phyloP scores from a whole-genome alignment of 2,797 vertebrate genomes.

The Xenops minutus region DNA sequence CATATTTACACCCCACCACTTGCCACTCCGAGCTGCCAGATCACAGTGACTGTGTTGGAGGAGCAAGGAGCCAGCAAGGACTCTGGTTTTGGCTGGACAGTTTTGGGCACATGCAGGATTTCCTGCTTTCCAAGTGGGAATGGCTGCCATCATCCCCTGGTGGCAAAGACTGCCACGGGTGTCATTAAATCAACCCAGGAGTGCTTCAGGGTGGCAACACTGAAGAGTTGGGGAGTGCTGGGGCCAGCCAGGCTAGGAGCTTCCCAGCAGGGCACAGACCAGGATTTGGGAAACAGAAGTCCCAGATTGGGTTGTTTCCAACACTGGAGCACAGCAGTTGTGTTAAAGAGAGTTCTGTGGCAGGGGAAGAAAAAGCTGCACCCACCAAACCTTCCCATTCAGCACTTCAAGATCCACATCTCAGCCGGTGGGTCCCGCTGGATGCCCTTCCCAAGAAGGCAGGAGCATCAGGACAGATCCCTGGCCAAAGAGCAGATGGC shows the following conservation, averaged over 20 bases:
- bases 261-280: neutral
- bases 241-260: neutral
- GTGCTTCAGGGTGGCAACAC: neutral
- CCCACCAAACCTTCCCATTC: neutral
- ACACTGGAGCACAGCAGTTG: neutral
- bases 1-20: neutral
- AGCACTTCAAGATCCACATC: neutral
- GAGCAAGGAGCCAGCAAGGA: neutral
- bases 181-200: rapidly evolving
- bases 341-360: neutral
- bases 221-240: no score
- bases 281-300: neutral
- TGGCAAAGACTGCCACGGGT: neutral
- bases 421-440: neutral
- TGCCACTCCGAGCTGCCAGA: neutral
- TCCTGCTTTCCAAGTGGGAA: neutral
- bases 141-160: neutral
- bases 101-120: neutral
- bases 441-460: neutral
- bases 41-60: neutral
- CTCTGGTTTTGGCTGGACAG: neutral
- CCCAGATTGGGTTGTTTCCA: neutral
- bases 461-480: neutral
- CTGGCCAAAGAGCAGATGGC: neutral
- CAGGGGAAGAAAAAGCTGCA: neutral